Percentiles rank a stretch among this genome's conserved stretches.
Evolutionary conservation across 2,113 vertebrate species (phyloP).

Genomic region (Callithrix jacchus): DNA sequence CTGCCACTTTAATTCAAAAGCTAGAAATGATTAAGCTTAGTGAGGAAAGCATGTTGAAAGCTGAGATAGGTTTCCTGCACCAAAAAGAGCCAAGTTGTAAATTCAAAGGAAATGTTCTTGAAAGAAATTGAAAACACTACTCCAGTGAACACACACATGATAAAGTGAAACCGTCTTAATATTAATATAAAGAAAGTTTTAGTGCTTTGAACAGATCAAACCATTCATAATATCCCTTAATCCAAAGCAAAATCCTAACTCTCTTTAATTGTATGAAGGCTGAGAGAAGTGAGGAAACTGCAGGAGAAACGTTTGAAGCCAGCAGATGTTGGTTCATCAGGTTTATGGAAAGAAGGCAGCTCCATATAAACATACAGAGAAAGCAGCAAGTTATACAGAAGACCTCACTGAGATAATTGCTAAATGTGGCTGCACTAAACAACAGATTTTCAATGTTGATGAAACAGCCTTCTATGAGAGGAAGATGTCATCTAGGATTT

Average conservation of each 20-base stretch:
- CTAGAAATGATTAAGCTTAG: not conserved
- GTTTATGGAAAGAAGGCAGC: not conserved
- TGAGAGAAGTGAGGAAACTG: not conserved
- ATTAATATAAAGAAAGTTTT: not conserved
- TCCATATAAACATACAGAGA: not conserved
- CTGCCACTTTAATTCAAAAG: not conserved
- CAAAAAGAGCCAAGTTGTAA: not conserved
- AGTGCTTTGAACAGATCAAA: not conserved
- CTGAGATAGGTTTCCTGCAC: not conserved
- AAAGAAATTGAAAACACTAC: not conserved
- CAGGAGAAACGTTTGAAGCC: not conserved
- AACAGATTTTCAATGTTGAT: not conserved
- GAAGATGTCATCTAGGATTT: not conserved
- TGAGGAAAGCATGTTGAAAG: not conserved
- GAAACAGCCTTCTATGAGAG: not conserved
- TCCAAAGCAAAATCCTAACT: not conserved
- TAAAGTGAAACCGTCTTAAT: not conserved
- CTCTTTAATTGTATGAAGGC: not conserved
- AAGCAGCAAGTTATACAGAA: not conserved
- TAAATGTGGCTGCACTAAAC: not conserved
- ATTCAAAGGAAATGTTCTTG: not conserved
- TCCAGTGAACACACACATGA: not conserved
- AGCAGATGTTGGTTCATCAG: not conserved
- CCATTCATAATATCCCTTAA: not conserved
- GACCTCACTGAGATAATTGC: not conserved